Conservation (phyloP, 2,888 invertebrate species). For the Idaea aversata region DNA sequence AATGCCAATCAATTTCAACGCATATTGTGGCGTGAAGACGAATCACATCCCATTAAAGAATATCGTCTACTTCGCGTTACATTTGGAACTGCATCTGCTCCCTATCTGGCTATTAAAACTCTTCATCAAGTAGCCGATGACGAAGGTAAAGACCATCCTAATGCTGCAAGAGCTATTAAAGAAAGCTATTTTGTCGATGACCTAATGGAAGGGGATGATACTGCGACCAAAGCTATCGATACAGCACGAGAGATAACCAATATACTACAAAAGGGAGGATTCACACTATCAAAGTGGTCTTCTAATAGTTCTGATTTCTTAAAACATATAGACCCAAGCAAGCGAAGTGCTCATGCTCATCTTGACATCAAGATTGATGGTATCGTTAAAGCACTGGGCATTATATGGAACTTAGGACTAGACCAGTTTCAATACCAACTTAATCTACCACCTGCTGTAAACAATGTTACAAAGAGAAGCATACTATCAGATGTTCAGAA, state of each 20-base stretch:
- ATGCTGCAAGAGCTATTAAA: conserved; percentile 9
- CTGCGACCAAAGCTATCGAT: conserved; percentile 9
- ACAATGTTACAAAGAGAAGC: conserved; percentile 25
- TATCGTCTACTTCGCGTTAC: conserved; percentile 23
- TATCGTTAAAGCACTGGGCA: conserved; percentile 30
- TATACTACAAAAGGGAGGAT: conserved; percentile 17
- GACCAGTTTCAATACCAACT: conserved; percentile 30
- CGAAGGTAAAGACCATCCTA: conserved; percentile 13
- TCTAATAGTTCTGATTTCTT: conserved; percentile 12
- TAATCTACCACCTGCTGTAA: conserved; percentile 7
- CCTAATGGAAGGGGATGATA: conserved; percentile 18
- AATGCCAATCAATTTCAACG: conserved; percentile 15
- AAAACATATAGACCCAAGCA: conserved; percentile 5
- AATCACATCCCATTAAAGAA: conserved; percentile 14
- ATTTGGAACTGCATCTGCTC: conserved; percentile 27
- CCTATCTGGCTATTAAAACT: conserved; percentile 22
- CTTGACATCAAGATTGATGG: conserved; percentile 22
- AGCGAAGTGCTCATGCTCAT: not conserved
- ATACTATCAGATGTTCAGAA: conserved; percentile 24
- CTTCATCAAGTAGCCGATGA: conserved; percentile 20
- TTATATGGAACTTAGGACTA: conserved; percentile 31
- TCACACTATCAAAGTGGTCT: conserved; percentile 19
- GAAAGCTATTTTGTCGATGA: conserved; percentile 24
- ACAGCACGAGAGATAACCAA: conserved; percentile 8
- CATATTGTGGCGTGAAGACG: conserved; percentile 16